Evolutionary conservation across 2,888 invertebrate genomes (phyloP).

Genomic region (Malthinus flaveolus): DNA sequence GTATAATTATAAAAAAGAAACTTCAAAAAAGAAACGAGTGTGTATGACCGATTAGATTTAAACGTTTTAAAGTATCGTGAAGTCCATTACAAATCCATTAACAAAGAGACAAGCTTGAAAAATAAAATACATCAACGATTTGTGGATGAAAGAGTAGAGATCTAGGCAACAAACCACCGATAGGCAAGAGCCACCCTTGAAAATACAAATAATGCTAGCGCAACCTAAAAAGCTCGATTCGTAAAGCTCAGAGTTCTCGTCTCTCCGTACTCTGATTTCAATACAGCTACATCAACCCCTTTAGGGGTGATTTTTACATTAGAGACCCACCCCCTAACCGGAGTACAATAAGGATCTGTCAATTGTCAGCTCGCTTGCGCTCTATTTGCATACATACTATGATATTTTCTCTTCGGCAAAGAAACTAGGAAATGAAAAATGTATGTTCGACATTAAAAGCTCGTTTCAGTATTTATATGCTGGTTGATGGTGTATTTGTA

Average conservation of each 20-base stretch:
- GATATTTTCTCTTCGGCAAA: constrained; percentile 33
- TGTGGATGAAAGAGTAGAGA: constrained; percentile 22
- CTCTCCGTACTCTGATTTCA: constrained; percentile 47
- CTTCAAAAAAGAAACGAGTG: no score
- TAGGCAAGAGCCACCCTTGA: constrained; percentile 33
- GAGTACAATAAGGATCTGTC: constrained; percentile 52
- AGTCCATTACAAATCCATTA: constrained; percentile 30
- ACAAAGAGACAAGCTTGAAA: constrained; percentile 29
- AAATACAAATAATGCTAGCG: constrained; percentile 43
- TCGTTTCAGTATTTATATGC: constrained; percentile 41
- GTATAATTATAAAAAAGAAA: no score
- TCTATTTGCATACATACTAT: constrained; percentile 45
- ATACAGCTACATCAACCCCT: constrained; percentile 49
- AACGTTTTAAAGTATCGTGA: constrained; percentile 13
- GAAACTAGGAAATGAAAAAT: constrained; percentile 51
- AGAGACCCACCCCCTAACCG: constrained; percentile 35
- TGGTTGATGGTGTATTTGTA: constrained; percentile 42
- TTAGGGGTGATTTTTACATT: constrained; percentile 50
- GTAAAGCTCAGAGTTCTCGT: constrained; percentile 34
- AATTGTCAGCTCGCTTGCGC: constrained; percentile 49
- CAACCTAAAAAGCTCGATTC: constrained; percentile 34
- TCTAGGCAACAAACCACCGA: constrained; percentile 24
- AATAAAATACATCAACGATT: constrained; percentile 23
- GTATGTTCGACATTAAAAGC: constrained; percentile 48
- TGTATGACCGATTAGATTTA: constrained; percentile 15